phyloP scores from a whole-genome alignment of 2,888 invertebrate genomes.

The Pristionchus entomophagus region DNA sequence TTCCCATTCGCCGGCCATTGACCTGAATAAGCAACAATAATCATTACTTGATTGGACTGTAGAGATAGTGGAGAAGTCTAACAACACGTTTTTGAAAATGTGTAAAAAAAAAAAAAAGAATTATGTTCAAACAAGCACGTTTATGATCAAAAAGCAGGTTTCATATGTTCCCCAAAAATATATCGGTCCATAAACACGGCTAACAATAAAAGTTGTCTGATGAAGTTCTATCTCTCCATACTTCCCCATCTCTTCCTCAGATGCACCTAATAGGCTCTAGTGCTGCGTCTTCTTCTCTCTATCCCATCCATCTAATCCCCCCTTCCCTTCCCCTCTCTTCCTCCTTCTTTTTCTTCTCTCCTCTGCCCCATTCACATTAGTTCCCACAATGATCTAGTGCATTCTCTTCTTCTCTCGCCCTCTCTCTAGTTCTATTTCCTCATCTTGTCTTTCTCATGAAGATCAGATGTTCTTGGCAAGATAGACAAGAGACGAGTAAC shows the following conservation, averaged over 20 bases:
- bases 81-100: too few relatives aligned
- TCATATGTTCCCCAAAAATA: too few relatives aligned
- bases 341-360: background rate
- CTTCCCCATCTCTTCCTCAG: background rate
- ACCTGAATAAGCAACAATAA: background rate
- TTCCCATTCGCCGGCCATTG: constrained; percentile 36
- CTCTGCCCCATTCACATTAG: constrained; percentile 4
- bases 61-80: too few relatives aligned
- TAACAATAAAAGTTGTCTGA: too few relatives aligned
- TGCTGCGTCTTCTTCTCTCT: background rate
- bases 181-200: too few relatives aligned
- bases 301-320: constrained; percentile 25
- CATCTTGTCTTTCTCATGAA: background rate
- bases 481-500: background rate
- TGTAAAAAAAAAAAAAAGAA: too few relatives aligned
- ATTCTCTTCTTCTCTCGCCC: background rate
- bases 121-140: too few relatives aligned
- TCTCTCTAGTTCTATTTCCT: background rate
- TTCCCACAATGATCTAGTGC: constrained; percentile 10
- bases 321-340: background rate
- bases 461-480: background rate
- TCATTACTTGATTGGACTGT: background rate
- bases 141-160: too few relatives aligned
- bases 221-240: too few relatives aligned
- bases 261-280: background rate